A percentile compares a stretch with the other conserved stretches of the same genome.
phyloP scores from a whole-genome alignment of 2,888 invertebrate genomes.

The Tenthredo mesomela region DNA sequence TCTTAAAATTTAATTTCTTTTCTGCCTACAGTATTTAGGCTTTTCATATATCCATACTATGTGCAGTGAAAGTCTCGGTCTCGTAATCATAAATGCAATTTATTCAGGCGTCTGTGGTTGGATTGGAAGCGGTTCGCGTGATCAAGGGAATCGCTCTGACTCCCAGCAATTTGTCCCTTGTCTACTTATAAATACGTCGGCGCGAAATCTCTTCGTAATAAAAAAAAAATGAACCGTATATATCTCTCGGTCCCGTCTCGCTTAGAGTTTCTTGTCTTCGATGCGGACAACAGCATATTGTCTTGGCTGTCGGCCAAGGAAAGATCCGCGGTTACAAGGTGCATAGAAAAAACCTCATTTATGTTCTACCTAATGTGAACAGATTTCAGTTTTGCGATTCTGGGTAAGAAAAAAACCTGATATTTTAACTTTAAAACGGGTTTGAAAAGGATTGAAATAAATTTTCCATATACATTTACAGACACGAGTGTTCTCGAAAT shows the following conservation, averaged over 20 bases:
- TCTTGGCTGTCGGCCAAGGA: constrained; percentile 32
- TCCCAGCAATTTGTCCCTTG: constrained; percentile 42
- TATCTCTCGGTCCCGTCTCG: constrained; percentile 17
- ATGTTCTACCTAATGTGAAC: neutral
- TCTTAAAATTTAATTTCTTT: constrained; percentile 50
- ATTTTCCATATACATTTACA: constrained; percentile 18
- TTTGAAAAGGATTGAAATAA: neutral
- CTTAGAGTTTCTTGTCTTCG: constrained; percentile 25
- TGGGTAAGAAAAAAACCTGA: neutral
- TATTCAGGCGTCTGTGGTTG: constrained; percentile 15
- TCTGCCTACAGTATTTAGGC: constrained; percentile 9
- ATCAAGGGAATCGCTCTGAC: constrained; percentile 38
- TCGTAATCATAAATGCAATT: constrained; percentile 30
- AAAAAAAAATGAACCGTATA: constrained; percentile 15
- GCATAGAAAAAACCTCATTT: neutral
- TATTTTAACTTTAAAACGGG: neutral
- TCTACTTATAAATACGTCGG: constrained; percentile 45
- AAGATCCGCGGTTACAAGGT: neutral
- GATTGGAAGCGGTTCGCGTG: constrained; percentile 1
- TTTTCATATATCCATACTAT: constrained; percentile 8
- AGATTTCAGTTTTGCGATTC: neutral
- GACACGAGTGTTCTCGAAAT: constrained; percentile 27
- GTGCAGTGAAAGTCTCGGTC: neutral
- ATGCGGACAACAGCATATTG: constrained; percentile 47
- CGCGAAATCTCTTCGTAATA: constrained; percentile 36